These are phyloP conservation scores for Lutraria lutraria DNA, from an alignment of 2,888 invertebrate genomes.

Conservation along the genomic window DNA sequence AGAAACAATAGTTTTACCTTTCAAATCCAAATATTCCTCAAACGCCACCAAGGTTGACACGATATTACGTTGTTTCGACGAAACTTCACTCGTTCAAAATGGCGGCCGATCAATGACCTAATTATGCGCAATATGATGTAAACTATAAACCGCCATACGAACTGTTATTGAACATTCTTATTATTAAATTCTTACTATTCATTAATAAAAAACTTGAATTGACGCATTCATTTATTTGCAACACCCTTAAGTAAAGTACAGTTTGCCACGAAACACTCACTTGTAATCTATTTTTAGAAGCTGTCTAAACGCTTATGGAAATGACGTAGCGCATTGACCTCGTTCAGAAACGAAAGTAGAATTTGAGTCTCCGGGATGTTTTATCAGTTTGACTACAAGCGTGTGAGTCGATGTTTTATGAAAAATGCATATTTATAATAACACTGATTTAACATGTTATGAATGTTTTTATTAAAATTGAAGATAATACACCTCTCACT, in stretches of 20 bases:
- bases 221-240: neutral
- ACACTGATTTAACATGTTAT: too few species aligned
- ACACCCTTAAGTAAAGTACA: neutral
- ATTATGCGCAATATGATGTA: neutral
- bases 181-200: neutral
- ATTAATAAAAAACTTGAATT: neutral
- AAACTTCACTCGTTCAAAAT: neutral
- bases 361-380: neutral
- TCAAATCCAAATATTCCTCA: neutral
- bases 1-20: neutral
- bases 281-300: constrained; percentile 5
- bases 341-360: constrained; percentile 18
- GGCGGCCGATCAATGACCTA: constrained; percentile 25
- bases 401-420: too few species aligned
- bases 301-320: neutral
- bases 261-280: neutral
- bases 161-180: neutral
- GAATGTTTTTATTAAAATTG: too few species aligned
- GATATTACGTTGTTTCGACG: neutral
- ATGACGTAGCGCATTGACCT: constrained; percentile 10
- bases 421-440: too few species aligned
- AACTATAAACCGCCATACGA: neutral
- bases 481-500: too few species aligned
- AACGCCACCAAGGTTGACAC: neutral
- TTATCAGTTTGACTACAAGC: neutral